These are phyloP conservation scores for Pollenia angustigena DNA, from an alignment of 2,888 invertebrate genomes.

Conservation along the genomic window DNA sequence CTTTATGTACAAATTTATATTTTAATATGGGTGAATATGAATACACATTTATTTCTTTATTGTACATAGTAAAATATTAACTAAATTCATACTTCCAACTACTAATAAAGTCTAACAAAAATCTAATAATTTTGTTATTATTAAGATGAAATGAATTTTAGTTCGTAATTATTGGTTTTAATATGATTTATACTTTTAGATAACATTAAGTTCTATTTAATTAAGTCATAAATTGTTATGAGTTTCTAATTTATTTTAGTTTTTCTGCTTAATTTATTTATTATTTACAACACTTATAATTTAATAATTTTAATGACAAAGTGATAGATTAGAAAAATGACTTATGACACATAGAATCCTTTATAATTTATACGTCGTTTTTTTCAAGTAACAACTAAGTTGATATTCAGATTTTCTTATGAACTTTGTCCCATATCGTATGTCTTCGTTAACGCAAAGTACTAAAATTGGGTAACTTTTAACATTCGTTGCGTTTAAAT, in stretches of 20 bases:
- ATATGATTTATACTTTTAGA: neutral
- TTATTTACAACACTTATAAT: too few relatives aligned
- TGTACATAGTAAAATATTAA: constrained; percentile 8
- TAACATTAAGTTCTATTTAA: neutral
- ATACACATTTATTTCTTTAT: constrained; percentile 7
- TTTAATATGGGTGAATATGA: neutral
- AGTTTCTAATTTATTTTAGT: neutral
- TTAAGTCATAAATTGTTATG: neutral
- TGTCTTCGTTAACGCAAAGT: too few relatives aligned
- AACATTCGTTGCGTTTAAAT: too few relatives aligned
- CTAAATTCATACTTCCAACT: neutral
- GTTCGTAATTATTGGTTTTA: neutral
- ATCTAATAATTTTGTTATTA: neutral
- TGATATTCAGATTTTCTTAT: too few relatives aligned
- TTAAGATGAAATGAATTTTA: constrained; percentile 6
- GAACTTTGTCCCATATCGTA: too few relatives aligned
- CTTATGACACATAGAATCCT: too few relatives aligned
- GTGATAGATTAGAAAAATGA: too few relatives aligned
- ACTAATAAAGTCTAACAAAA: neutral
- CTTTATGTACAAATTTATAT: neutral
- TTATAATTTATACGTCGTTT: too few relatives aligned
- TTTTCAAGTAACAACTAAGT: too few relatives aligned
- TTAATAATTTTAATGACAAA: too few relatives aligned
- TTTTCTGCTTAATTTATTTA: too few relatives aligned
- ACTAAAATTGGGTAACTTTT: too few relatives aligned